These are phyloP conservation scores for Manduca sexta DNA, from an alignment of 1,140 invertebrate genomes.

Conservation along the genomic window DNA sequence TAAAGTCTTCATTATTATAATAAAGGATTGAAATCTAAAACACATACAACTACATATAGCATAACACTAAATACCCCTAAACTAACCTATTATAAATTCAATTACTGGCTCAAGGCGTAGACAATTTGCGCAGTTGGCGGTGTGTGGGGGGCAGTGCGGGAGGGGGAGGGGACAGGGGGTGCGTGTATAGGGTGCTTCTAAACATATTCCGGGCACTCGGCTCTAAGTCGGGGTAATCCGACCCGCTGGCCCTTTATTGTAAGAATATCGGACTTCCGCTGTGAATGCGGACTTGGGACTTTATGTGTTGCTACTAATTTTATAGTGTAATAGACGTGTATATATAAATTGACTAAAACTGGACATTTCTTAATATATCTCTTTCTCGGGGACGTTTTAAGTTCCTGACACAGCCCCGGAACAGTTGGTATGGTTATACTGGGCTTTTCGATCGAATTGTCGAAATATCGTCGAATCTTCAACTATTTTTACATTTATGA, in stretches of 20 bases:
- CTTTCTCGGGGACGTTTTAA: too few species aligned
- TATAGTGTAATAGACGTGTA: too few species aligned
- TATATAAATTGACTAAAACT: too few species aligned
- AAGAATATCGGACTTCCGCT: constrained; percentile 7
- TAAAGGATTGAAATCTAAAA: too few species aligned
- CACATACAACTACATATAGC: not conserved
- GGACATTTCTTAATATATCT: too few species aligned
- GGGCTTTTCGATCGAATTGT: too few species aligned
- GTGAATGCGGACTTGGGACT: constrained; percentile 4
- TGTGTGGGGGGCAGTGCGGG: constrained; percentile 6
- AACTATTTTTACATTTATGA: too few species aligned
- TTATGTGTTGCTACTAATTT: too few species aligned
- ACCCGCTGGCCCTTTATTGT: constrained; percentile 31
- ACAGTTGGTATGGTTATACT: too few species aligned
- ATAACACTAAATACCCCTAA: constrained; percentile 48
- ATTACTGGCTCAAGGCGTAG: constrained; percentile 55
- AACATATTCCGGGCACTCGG: constrained; percentile 51
- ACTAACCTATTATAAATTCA: constrained; percentile 69
- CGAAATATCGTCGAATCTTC: too few species aligned
- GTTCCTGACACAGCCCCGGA: too few species aligned
- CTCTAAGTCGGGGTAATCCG: constrained; percentile 31
- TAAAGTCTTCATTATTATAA: too few species aligned
- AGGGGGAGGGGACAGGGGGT: constrained; percentile 13
- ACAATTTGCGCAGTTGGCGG: constrained; percentile 41
- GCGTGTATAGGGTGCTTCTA: constrained; percentile 18